Conservation (phyloP, 2,888 invertebrate genomes). For the Conops quadrifasciatus region DNA sequence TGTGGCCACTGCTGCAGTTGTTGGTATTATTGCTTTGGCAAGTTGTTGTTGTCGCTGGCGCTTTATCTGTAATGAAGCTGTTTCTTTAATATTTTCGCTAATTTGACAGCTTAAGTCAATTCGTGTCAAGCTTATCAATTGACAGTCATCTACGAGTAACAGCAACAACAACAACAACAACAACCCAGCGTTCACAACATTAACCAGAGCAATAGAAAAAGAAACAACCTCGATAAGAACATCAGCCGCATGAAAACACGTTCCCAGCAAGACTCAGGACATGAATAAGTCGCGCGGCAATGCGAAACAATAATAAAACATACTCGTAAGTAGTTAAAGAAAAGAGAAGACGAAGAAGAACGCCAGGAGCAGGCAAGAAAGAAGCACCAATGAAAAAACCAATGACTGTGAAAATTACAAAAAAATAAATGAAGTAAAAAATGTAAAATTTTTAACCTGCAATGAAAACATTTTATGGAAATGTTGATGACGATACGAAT, state of each 20-base stretch:
- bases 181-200: constrained; percentile 13
- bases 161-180: constrained; percentile 20
- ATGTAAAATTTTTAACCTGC: no score
- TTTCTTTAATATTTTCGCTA: constrained; percentile 27
- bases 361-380: no score
- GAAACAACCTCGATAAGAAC: no score
- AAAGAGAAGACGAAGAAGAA: neutral
- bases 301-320: neutral
- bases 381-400: neutral
- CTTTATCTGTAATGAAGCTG: constrained; percentile 8
- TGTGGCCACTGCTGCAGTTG: no score
- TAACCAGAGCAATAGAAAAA: constrained; percentile 12
- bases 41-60: neutral
- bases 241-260: constrained; percentile 11
- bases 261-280: neutral
- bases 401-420: neutral
- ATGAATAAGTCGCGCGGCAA: neutral
- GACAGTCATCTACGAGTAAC: constrained; percentile 23
- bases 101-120: constrained; percentile 35
- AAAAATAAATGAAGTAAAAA: no score
- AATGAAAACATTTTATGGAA: neutral
- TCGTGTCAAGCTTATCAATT: constrained; percentile 32
- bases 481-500: constrained; percentile 4
- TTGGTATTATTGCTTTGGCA: neutral
- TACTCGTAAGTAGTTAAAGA: neutral